Evolutionary conservation across 2,888 invertebrate genomes (phyloP).

Genomic region (Tipula unca): DNA sequence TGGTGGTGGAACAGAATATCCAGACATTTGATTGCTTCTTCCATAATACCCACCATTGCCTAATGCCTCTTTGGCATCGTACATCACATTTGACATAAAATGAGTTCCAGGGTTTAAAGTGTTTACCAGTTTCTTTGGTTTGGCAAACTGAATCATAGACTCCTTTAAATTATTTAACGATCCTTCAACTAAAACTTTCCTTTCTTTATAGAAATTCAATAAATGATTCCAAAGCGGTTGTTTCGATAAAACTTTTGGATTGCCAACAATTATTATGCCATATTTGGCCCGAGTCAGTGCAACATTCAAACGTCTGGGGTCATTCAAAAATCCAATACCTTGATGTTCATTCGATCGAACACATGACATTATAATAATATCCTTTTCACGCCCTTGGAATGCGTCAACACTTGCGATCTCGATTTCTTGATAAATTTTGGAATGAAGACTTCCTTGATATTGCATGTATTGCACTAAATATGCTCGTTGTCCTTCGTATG

Average conservation of each 20-base stretch:
- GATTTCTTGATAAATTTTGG: conserved; percentile 95
- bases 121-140: conserved; percentile 92
- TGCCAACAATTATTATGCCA: conserved; percentile 96
- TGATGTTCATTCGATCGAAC: conserved; percentile 98
- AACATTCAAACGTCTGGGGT: conserved; percentile 94
- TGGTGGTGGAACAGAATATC: conserved; percentile 15
- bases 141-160: conserved; percentile 92
- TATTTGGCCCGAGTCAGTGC: conserved; percentile 96
- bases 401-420: conserved; percentile 99
- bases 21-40: conserved; percentile 47
- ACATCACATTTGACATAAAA: conserved; percentile 96
- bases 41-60: conserved; percentile 92
- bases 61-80: conserved; percentile 91
- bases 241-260: conserved; percentile 96
- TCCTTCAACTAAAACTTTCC: conserved; percentile 88
- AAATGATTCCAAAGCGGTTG: conserved; percentile 98
- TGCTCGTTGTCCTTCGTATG: conserved; percentile 97
- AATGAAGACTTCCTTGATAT: conserved; percentile 93
- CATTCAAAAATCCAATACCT: conserved; percentile 97
- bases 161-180: conserved; percentile 95
- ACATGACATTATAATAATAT: conserved; percentile 98
- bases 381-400: conserved; percentile 98
- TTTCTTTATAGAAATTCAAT: conserved; percentile 94
- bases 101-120: conserved; percentile 91
- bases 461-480: conserved; percentile 99